Percentiles rank a stretch among this genome's conserved stretches.
phyloP scores from a whole-genome alignment of 2,888 invertebrate species.

The Icerya purchasi region DNA sequence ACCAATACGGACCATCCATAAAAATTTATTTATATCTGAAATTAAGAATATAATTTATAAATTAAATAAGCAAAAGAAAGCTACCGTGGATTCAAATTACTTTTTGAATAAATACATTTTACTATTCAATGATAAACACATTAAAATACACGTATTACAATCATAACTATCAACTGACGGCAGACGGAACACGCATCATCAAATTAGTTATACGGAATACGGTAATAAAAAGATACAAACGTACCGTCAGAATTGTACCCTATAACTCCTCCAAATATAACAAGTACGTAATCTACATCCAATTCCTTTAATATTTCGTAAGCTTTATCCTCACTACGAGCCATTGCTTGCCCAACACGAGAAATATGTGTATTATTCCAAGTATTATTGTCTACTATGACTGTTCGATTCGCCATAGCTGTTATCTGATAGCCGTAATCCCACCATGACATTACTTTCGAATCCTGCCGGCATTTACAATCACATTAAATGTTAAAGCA shows the following conservation, averaged over 20 bases:
- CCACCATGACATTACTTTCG: slow-evolving; percentile 99
- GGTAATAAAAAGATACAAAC: too few species aligned
- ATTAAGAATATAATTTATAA: slow-evolving; percentile 12
- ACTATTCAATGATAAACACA: too few species aligned
- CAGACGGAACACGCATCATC: too few species aligned
- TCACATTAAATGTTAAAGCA: too few species aligned
- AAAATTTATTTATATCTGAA: slow-evolving; percentile 89
- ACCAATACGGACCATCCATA: slow-evolving; percentile 97
- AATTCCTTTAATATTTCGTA: slow-evolving; percentile 94
- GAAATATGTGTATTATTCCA: slow-evolving; percentile 99
- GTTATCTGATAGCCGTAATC: slow-evolving; percentile 99
- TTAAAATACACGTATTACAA: too few species aligned
- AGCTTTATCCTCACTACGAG: slow-evolving; percentile 85
- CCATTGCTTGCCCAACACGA: slow-evolving; percentile 95
- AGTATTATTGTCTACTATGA: slow-evolving; percentile 95
- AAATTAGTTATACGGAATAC: too few species aligned
- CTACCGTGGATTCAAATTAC: too few species aligned
- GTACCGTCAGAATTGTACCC: slow-evolving; percentile 93
- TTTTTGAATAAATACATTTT: too few species aligned
- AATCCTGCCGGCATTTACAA: too few species aligned
- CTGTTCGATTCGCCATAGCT: slow-evolving; percentile 95
- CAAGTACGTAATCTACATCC: slow-evolving; percentile 93
- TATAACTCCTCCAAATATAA: slow-evolving; percentile 95
- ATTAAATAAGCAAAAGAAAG: too few species aligned
- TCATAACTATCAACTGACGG: too few species aligned